Percentiles rank a stretch among this genome's conserved stretches.
Evolutionary conservation across 2,888 invertebrate genomes (phyloP).

Genomic region (Oligia latruncula): DNA sequence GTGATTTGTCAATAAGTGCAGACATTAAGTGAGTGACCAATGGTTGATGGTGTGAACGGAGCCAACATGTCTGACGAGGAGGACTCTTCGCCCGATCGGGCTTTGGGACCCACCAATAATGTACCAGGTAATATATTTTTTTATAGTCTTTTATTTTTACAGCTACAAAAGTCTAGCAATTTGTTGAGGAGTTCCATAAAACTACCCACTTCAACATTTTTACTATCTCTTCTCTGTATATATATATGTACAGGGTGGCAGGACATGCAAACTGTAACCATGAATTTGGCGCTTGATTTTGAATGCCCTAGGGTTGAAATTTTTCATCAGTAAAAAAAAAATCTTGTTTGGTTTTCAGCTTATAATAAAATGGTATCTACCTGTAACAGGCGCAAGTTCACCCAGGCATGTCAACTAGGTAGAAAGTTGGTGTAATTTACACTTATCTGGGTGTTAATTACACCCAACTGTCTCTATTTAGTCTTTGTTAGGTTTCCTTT

Average conservation of each 20-base stretch:
- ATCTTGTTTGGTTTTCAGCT: neutral
- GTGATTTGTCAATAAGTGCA: constrained; percentile 64
- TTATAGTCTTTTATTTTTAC: neutral
- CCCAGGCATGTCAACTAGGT: constrained; percentile 39
- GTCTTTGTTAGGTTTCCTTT: constrained; percentile 14
- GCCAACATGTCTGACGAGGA: constrained; percentile 87
- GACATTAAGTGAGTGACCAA: constrained; percentile 64
- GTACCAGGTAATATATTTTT: constrained; percentile 79
- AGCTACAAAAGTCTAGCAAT: neutral
- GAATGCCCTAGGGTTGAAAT: too few relatives aligned
- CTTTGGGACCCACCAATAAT: constrained; percentile 83
- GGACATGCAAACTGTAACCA: too few relatives aligned
- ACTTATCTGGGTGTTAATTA: constrained; percentile 47
- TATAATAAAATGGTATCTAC: constrained; percentile 1
- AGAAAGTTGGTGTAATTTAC: constrained; percentile 43
- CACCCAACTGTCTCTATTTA: constrained; percentile 27
- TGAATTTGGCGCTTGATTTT: too few relatives aligned
- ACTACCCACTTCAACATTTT: neutral
- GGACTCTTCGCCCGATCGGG: constrained; percentile 86
- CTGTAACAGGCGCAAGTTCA: constrained; percentile 22
- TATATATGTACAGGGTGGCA: neutral
- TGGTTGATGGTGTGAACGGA: constrained; percentile 70
- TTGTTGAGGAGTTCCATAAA: neutral
- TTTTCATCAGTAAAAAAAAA: too few relatives aligned
- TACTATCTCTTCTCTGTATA: neutral